phyloP scores from a whole-genome alignment of 2,797 vertebrate species.

The Rhinophrynus dorsalis region DNA sequence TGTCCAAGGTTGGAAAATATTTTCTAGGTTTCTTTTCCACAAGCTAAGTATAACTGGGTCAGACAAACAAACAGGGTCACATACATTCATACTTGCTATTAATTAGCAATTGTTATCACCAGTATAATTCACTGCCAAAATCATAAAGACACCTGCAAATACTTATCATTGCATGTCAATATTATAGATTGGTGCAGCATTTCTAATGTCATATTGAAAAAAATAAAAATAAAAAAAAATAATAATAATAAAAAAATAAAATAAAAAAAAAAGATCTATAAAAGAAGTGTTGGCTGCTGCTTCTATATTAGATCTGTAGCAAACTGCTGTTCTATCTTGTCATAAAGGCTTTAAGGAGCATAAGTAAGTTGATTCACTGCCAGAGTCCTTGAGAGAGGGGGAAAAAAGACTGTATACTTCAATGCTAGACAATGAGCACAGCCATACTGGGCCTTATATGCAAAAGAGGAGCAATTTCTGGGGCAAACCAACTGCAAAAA shows the following conservation, averaged over 20 bases:
- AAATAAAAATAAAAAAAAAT: too few species aligned
- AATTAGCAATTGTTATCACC: not conserved
- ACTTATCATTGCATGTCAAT: not conserved
- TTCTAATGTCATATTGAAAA: too few species aligned
- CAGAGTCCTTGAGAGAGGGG: not conserved
- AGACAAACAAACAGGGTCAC: not conserved
- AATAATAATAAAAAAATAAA: too few species aligned
- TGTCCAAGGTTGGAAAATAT: not conserved
- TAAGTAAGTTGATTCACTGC: slow-evolving; percentile 6
- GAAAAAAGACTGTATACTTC: not conserved
- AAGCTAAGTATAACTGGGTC: not conserved
- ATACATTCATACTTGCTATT: not conserved
- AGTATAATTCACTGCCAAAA: not conserved
- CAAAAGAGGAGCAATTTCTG: too few species aligned
- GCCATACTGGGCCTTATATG: too few species aligned
- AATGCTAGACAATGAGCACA: slow-evolving; percentile 2
- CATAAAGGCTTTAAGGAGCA: slow-evolving; percentile 4
- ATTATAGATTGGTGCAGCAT: too few species aligned
- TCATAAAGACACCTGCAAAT: not conserved
- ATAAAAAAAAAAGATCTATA: too few species aligned
- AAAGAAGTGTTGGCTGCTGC: too few species aligned
- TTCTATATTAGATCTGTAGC: too few species aligned
- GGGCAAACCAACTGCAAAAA: too few species aligned
- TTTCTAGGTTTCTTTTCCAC: not conserved
- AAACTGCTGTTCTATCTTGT: too few species aligned